Evolutionary conservation across 2,888 invertebrate genomes (phyloP).

Genomic region (Ectemnius lituratus): DNA sequence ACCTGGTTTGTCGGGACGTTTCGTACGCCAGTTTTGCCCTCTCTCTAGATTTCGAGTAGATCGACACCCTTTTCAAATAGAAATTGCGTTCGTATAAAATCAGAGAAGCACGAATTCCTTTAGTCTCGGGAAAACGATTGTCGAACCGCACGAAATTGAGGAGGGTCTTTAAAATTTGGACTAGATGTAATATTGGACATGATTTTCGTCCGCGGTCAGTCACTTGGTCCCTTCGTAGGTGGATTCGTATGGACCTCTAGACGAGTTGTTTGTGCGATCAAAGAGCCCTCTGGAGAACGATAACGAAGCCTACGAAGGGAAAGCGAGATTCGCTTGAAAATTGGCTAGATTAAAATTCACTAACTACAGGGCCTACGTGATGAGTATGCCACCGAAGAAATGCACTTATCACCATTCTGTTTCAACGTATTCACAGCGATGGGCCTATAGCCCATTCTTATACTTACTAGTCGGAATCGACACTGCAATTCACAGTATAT

Average conservation of each 20-base stretch:
- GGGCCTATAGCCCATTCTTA: neutral
- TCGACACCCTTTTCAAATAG: conserved; percentile 7
- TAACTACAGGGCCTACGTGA: conserved; percentile 6
- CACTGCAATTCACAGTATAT: neutral
- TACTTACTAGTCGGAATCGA: neutral
- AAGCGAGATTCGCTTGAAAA: neutral
- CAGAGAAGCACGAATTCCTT: no score
- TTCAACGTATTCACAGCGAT: neutral
- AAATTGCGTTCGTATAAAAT: neutral
- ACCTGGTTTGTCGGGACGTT: conserved; percentile 46
- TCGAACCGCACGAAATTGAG: conserved; percentile 17
- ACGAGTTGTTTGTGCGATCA: neutral
- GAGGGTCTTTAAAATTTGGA: conserved; percentile 19
- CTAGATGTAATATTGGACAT: conserved; percentile 37
- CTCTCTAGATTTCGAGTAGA: conserved; percentile 14
- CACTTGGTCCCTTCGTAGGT: conserved; percentile 34
- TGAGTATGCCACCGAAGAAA: conserved; percentile 5
- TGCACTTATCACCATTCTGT: conserved; percentile 6
- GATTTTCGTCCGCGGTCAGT: conserved; percentile 27
- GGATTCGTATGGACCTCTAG: neutral
- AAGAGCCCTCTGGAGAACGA: neutral
- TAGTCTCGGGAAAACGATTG: neutral
- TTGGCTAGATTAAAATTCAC: neutral
- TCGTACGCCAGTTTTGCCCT: conserved; percentile 52
- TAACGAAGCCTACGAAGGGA: conserved; percentile 1